These are phyloP conservation scores for Enteromius mattozi DNA, from an alignment of 2,797 vertebrate species.

Conservation along the genomic window DNA sequence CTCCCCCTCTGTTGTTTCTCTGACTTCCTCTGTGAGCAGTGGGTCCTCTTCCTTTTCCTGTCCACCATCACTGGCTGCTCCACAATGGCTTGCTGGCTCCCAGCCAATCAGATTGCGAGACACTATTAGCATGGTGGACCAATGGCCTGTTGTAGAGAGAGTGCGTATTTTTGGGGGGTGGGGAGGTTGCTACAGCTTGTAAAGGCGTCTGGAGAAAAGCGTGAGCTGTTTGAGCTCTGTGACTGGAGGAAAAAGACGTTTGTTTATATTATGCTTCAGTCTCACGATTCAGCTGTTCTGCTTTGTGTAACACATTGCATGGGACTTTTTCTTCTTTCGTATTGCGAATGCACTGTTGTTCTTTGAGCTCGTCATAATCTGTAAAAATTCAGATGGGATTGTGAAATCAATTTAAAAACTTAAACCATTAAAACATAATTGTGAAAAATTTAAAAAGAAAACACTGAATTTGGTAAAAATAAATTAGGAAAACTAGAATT, in stretches of 20 bases:
- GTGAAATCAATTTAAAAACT: no score
- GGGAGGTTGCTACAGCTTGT: slow-evolving; percentile 41
- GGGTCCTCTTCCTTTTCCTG: slow-evolving; percentile 94
- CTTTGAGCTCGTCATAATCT: background rate
- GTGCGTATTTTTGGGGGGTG: slow-evolving; percentile 48
- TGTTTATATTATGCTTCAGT: slow-evolving; percentile 52
- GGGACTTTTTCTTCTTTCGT: slow-evolving; percentile 1
- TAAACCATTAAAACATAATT: background rate
- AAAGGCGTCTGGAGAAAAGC: slow-evolving; percentile 46
- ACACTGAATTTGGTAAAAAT: background rate
- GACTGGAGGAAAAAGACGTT: slow-evolving; percentile 42
- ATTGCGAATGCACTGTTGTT: background rate
- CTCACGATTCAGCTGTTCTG: slow-evolving; percentile 53
- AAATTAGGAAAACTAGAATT: background rate
- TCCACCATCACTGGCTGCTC: slow-evolving; percentile 80
- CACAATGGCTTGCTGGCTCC: slow-evolving; percentile 82
- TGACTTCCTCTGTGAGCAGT: slow-evolving; percentile 87
- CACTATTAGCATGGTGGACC: slow-evolving; percentile 71
- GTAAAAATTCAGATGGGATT: background rate
- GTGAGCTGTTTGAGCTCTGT: slow-evolving; percentile 29
- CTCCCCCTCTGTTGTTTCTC: slow-evolving; percentile 79
- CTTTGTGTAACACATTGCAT: background rate
- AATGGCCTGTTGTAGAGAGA: slow-evolving; percentile 66
- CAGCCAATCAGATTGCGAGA: slow-evolving; percentile 84
- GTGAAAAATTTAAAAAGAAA: background rate